Percentiles rank a stretch among this genome's conserved stretches.
phyloP scores from a whole-genome alignment of 2,797 vertebrate genomes.

The Acanthurus leucopareius region DNA sequence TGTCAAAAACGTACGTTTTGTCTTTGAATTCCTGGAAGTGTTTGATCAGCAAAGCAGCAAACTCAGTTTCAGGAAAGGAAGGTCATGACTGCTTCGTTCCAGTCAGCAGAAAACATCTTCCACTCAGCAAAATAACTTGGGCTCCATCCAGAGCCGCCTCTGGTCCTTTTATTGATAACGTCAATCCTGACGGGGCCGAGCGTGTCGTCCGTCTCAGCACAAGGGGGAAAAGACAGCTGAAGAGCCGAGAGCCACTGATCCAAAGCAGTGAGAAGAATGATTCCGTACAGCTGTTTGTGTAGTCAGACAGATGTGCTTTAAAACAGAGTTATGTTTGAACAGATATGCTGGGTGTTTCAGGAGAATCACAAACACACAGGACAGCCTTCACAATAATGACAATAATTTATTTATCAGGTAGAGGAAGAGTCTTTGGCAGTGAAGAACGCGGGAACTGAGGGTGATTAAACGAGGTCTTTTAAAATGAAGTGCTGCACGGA shows the following conservation, averaged over 20 bases:
- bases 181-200: slow-evolving; percentile 18
- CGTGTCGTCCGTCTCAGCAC: slow-evolving; percentile 13
- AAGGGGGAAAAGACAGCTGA: slow-evolving; percentile 16
- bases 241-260: neutral
- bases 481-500: slow-evolving; percentile 54
- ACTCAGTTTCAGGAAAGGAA: slow-evolving; percentile 51
- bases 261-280: neutral
- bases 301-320: neutral
- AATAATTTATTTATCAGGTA: slow-evolving; percentile 87
- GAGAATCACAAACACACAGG: slow-evolving; percentile 26
- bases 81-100: slow-evolving; percentile 52
- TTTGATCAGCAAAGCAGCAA: slow-evolving; percentile 34
- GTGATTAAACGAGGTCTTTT: slow-evolving; percentile 64
- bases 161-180: slow-evolving; percentile 44
- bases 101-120: slow-evolving; percentile 74
- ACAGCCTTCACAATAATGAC: slow-evolving; percentile 57
- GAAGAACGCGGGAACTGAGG: slow-evolving; percentile 68
- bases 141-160: slow-evolving; percentile 48
- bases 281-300: neutral
- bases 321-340: neutral
- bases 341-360: neutral
- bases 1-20: neutral
- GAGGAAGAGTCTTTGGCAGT: slow-evolving; percentile 86
- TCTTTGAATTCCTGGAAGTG: slow-evolving; percentile 46
- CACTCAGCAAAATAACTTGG: slow-evolving; percentile 72